Conservation (phyloP, 2,888 invertebrate genomes). For the Drosophila mettleri region DNA sequence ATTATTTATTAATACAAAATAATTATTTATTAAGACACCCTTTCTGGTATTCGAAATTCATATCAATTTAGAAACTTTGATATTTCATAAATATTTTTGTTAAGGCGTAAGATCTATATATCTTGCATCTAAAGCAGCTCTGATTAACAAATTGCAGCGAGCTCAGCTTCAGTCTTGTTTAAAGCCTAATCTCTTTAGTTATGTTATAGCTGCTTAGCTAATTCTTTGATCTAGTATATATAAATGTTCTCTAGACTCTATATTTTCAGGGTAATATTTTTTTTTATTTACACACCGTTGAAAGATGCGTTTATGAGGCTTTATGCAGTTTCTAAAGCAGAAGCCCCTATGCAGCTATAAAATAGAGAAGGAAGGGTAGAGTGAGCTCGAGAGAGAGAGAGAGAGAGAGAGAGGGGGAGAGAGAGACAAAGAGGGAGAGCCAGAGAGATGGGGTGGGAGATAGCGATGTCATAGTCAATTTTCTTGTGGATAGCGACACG, state of each 20-base stretch:
- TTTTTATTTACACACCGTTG: conserved; percentile 1
- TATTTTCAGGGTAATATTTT: conserved; percentile 3
- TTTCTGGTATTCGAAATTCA: too few species aligned
- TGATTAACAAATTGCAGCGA: neutral
- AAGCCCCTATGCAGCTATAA: conserved; percentile 1
- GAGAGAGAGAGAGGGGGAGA: neutral
- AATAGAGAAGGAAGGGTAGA: neutral
- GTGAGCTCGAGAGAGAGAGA: neutral
- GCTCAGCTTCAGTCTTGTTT: neutral
- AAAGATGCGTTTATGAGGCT: conserved; percentile 1
- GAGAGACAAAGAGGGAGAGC: neutral
- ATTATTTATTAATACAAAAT: too few species aligned
- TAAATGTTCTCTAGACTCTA: neutral
- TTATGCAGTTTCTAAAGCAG: neutral
- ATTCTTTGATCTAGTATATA: neutral
- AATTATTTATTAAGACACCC: too few species aligned
- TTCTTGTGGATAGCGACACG: conserved; percentile 47
- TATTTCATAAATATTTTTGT: too few species aligned
- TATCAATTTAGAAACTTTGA: too few species aligned
- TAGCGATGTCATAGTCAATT: conserved; percentile 49
- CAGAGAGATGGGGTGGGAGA: conserved; percentile 8
- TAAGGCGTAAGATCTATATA: too few species aligned
- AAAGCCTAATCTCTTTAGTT: neutral
- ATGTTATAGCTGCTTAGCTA: too few species aligned
- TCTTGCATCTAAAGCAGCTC: too few species aligned